Evolutionary conservation across 2,797 vertebrate genomes (phyloP).

Genomic region (Vespertilio murinus): DNA sequence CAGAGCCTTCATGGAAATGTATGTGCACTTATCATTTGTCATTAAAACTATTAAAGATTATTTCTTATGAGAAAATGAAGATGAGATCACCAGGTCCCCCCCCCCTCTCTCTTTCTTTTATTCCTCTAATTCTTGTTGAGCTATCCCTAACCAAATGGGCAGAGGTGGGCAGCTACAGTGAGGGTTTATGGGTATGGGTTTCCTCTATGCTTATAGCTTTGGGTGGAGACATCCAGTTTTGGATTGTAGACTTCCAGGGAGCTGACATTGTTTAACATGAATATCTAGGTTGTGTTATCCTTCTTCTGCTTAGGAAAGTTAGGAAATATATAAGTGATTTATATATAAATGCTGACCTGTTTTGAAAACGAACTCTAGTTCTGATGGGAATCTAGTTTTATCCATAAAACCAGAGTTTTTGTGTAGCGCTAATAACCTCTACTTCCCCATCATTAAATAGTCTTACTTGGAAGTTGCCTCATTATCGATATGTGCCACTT

Average conservation of each 20-base stretch:
- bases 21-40: not conserved
- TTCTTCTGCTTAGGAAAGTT: not conserved
- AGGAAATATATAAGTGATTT: not conserved
- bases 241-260: not conserved
- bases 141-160: not conserved
- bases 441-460: not conserved
- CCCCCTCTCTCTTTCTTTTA: not conserved
- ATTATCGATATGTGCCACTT: not conserved
- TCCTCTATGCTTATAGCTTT: not conserved
- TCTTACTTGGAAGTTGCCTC: not conserved
- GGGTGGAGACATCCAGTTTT: not conserved
- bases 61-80: not conserved
- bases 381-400: not conserved
- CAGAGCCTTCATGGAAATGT: not conserved
- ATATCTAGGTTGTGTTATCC: no score
- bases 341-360: not conserved
- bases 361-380: not conserved
- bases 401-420: not conserved
- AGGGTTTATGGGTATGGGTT: not conserved
- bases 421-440: fast-evolving
- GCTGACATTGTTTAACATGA: not conserved
- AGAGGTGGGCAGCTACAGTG: not conserved
- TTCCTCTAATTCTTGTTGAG: not conserved
- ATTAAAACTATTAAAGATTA: not conserved
- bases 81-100: not conserved